phyloP scores from a whole-genome alignment of 1,140 invertebrate genomes.

The Kradibia gibbosae region DNA sequence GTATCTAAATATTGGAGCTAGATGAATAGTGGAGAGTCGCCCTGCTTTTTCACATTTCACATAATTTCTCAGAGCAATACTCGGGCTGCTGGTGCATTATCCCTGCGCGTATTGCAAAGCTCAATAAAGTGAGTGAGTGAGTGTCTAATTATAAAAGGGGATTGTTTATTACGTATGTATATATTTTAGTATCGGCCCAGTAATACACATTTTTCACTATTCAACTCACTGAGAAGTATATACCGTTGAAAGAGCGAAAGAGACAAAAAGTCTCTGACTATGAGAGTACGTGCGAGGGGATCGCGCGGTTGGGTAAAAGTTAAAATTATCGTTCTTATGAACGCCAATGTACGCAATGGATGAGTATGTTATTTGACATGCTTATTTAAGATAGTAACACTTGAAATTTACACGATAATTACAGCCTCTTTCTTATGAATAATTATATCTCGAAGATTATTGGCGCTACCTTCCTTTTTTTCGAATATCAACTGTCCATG shows the following conservation, averaged over 20 bases:
- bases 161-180: not conserved
- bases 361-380: not conserved
- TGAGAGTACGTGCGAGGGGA: not conserved
- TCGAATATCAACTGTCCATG: no score
- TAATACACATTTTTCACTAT: slow-evolving; percentile 7
- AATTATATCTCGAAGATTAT: not conserved
- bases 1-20: slow-evolving; percentile 34
- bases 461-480: not conserved
- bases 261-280: no score
- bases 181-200: not conserved
- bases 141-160: slow-evolving; percentile 69
- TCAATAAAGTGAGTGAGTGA: no score
- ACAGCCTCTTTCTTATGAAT: not conserved
- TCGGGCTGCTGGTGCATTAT: not conserved
- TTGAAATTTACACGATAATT: slow-evolving; percentile 20
- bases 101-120: slow-evolving; percentile 20
- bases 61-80: slow-evolving; percentile 70
- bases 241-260: not conserved
- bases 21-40: slow-evolving; percentile 56
- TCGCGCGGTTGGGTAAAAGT: not conserved
- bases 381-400: not conserved
- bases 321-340: not conserved
- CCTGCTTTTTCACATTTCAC: slow-evolving; percentile 67
- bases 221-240: not conserved
- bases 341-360: not conserved